A percentile compares a stretch with the other conserved stretches of the same genome.
Evolutionary conservation across 2,113 vertebrate species (phyloP).

Genomic region (Carettochelys insculpta): DNA sequence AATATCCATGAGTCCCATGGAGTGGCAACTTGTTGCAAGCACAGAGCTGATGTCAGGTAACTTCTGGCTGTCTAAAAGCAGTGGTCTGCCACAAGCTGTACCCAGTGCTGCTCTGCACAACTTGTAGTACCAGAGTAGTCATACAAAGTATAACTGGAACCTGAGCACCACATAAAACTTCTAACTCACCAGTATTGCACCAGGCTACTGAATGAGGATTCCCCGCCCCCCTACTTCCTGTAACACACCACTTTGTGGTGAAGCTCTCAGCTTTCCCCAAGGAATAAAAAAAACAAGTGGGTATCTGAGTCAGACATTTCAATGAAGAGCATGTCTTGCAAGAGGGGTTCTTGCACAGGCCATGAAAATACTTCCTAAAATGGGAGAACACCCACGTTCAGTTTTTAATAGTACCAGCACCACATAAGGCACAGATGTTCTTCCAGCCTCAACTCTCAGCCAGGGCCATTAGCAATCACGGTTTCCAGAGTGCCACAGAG

Average conservation of each 20-base stretch:
- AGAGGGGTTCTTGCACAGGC: no score
- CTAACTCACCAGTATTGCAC: background rate
- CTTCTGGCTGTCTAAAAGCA: rapidly evolving
- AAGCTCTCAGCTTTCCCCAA: no score
- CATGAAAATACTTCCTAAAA: background rate
- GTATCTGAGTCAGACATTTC: background rate
- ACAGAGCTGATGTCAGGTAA: rapidly evolving
- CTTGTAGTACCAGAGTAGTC: background rate
- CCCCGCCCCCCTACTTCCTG: background rate
- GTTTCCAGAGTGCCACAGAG: background rate
- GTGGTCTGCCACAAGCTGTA: background rate
- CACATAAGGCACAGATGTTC: background rate
- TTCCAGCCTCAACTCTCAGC: background rate
- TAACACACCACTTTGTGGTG: background rate
- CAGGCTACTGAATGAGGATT: background rate
- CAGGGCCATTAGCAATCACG: background rate
- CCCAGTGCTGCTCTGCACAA: rapidly evolving
- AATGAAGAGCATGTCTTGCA: no score
- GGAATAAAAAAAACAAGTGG: no score
- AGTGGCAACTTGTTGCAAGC: background rate
- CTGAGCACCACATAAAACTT: background rate
- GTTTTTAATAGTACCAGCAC: background rate
- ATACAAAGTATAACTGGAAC: background rate
- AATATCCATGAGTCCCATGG: background rate
- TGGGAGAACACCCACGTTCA: background rate